Base-by-base conservation (phyloP, 2,797 vertebrate species). In the Tokudaia tokunoshimensis region DNA sequence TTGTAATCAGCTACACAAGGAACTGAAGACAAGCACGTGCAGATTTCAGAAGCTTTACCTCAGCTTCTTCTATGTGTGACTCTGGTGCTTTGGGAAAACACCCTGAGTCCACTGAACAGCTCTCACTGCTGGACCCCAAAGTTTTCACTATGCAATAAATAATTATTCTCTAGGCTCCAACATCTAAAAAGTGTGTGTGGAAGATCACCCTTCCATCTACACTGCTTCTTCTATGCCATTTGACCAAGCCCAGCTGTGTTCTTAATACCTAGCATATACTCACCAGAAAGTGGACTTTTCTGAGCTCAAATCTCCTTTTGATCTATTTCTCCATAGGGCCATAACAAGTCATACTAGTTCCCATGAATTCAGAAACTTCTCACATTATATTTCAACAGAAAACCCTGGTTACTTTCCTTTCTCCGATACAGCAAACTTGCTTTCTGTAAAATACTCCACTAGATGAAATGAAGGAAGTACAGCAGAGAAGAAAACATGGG, bases 391-490 rank as follows among this genome's bases (percentile, higher is more conserved):
- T 82, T 97, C 89, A 94, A 83, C 67, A 89, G 79, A 29, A 95
- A 87, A 91, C 82, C 75, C 63, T 79, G 29, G n/a, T 93, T 89
- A 94, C 34, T 80, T 82, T 93, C 70, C 65, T 26, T 78, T 82
- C 81, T 92, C 80, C 10, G 1, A 26, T 55, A 41, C 70, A 85
- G 80, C 61, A 74, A 95, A 93, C 92, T 90, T 94, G 55, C 55
- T 78, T 94, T 92, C 55, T 79, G n/a, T 74, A 91, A 94, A 96
- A 92, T 89, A 88, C 72, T 80, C n/a, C 22, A 63, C 72, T 96
- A 63, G 81, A 96, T 50, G 41, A 93, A 52, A 57, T 37, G 17
- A 86, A 78, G 91, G 50, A 88, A 79, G 85, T 0, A 61, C 34
- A 96, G 22, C 17, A 24, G 8, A 9, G 20, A 37, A 83, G 74